Evolutionary conservation across 2,888 invertebrate genomes (phyloP).

Genomic region (Spodoptera picta): DNA sequence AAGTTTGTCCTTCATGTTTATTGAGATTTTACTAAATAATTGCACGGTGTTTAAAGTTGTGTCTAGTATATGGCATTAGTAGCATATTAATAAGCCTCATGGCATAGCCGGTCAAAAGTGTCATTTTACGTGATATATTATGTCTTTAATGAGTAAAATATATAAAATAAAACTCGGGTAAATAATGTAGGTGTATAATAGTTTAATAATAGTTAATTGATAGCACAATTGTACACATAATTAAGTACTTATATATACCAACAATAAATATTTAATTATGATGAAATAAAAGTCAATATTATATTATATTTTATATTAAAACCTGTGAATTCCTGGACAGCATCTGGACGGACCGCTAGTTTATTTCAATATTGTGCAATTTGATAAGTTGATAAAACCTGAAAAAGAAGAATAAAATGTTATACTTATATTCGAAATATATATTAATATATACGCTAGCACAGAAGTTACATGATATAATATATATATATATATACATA

Average conservation of each 20-base stretch:
- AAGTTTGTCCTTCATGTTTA: no score
- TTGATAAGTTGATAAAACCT: constrained; percentile 27
- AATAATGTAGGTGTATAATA: constrained; percentile 19
- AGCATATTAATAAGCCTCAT: no score
- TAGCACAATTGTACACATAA: constrained; percentile 25
- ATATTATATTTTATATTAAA: constrained; percentile 6
- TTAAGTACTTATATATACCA: constrained; percentile 12
- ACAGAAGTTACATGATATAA: no score
- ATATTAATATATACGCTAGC: no score
- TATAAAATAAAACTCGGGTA: constrained; percentile 12
- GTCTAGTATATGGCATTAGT: no score
- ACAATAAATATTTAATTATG: constrained; percentile 5
- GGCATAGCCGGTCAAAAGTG: no score
- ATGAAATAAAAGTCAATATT: constrained; percentile 10
- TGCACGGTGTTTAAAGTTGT: no score
- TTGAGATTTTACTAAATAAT: no score
- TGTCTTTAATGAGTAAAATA: no score
- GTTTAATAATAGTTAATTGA: constrained; percentile 31
- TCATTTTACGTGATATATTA: no score
- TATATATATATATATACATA: no score
- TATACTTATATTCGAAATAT: no score
- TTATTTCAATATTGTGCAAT: constrained; percentile 5
- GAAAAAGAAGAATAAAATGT: constrained; percentile 7
- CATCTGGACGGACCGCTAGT: constrained; percentile 57
- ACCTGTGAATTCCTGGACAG: constrained; percentile 43